Evolutionary conservation across 2,797 vertebrate species (phyloP).

Genomic region (Coreius guichenoti): DNA sequence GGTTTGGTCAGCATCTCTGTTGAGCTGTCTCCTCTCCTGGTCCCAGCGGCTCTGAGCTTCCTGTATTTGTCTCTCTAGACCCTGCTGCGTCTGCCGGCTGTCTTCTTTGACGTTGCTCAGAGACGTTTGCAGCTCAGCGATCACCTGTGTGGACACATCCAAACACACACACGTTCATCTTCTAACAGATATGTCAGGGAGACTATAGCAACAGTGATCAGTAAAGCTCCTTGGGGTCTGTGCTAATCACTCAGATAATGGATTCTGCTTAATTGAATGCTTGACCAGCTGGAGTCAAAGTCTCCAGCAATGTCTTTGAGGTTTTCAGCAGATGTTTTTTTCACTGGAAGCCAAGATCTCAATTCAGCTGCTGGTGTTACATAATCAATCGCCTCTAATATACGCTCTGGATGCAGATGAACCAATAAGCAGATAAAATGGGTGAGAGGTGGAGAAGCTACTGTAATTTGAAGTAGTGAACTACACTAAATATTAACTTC

Average conservation of each 20-base stretch:
- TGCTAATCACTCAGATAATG: conserved; percentile 5
- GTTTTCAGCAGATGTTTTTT: neutral
- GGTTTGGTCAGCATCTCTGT: conserved; percentile 72
- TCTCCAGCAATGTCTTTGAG: conserved; percentile 8
- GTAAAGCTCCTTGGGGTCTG: neutral
- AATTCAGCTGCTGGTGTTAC: neutral
- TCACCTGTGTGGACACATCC: conserved; percentile 75
- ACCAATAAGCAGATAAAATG: neutral
- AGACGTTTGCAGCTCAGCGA: conserved; percentile 85
- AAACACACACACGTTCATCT: neutral
- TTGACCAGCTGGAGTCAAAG: conserved; percentile 7
- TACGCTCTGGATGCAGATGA: neutral
- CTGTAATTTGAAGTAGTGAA: neutral
- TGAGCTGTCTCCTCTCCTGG: conserved; percentile 84
- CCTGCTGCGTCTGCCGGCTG: conserved; percentile 78
- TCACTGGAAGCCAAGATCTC: neutral
- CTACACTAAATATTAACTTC: neutral
- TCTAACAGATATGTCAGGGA: neutral
- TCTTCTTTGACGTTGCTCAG: conserved; percentile 83
- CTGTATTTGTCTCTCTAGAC: conserved; percentile 79
- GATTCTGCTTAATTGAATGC: conserved; percentile 20
- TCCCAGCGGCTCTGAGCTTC: conserved; percentile 82
- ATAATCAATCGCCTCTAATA: neutral
- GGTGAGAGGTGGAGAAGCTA: neutral
- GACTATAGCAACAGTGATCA: conserved; percentile 15